Evolutionary conservation across 1,140 invertebrate genomes (phyloP).

Genomic region (Drosophila ogumai): DNA sequence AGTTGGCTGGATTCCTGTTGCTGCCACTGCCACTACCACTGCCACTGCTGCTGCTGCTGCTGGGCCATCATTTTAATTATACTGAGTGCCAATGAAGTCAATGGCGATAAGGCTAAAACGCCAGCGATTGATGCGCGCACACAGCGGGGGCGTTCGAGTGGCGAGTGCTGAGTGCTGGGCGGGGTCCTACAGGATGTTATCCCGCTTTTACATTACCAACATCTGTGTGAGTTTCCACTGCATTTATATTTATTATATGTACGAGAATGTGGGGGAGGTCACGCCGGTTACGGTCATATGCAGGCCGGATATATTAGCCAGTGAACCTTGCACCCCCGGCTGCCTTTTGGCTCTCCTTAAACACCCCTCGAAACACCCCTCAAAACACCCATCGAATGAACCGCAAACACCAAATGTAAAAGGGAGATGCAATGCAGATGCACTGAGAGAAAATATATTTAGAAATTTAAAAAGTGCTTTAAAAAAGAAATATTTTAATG

Average conservation of each 20-base stretch:
- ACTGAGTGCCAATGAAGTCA: conserved; percentile 83
- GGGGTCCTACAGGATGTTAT: conserved; percentile 42
- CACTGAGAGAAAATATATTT: conserved; percentile 17
- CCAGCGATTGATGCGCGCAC: conserved; percentile 65
- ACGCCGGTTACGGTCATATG: conserved; percentile 60
- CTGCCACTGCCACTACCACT: not conserved
- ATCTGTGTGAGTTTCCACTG: conserved; percentile 76
- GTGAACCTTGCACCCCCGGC: conserved; percentile 43
- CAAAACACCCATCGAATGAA: conserved; percentile 54
- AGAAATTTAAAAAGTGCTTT: not conserved
- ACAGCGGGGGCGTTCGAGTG: conserved; percentile 30
- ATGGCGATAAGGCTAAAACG: conserved; percentile 78
- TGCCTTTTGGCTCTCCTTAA: conserved; percentile 10
- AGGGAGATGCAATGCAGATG: conserved; percentile 25
- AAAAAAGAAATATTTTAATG: too few relatives aligned
- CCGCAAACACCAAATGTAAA: conserved; percentile 65
- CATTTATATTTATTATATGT: conserved; percentile 80
- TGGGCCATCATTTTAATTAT: conserved; percentile 82
- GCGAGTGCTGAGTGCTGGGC: not conserved
- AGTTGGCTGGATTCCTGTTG: conserved; percentile 43
- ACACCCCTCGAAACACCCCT: conserved; percentile 16
- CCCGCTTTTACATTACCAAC: conserved; percentile 73
- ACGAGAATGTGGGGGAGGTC: conserved; percentile 13
- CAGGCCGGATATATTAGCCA: conserved; percentile 77
- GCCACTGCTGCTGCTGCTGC: conserved; percentile 16